Evolutionary conservation across 2,113 vertebrate genomes (phyloP).

Genomic region (Limnothrissa miodon): DNA sequence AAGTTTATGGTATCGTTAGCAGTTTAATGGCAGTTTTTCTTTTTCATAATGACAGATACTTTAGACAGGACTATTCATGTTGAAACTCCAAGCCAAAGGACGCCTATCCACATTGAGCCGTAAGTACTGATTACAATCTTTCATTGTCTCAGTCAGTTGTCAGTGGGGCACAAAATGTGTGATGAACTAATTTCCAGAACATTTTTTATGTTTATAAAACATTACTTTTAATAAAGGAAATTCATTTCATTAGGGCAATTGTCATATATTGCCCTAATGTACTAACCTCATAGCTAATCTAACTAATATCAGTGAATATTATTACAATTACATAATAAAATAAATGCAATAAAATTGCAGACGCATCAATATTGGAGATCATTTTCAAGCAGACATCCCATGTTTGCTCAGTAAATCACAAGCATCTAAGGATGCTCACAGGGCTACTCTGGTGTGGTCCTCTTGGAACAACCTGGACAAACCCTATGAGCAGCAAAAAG

Average conservation of each 20-base stretch:
- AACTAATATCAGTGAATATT: too few relatives aligned
- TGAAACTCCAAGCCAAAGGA: slow-evolving; percentile 74
- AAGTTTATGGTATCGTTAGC: background rate
- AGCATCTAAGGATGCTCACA: slow-evolving; percentile 71
- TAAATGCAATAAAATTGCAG: too few relatives aligned
- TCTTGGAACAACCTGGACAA: slow-evolving; percentile 78
- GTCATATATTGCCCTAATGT: too few relatives aligned
- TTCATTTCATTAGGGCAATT: too few relatives aligned
- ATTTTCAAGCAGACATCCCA: slow-evolving; percentile 85
- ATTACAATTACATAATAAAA: too few relatives aligned
- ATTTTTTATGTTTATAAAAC: too few relatives aligned
- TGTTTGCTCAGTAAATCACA: slow-evolving; percentile 68
- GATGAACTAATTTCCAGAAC: too few relatives aligned
- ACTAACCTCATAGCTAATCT: too few relatives aligned
- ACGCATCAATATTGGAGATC: slow-evolving; percentile 81
- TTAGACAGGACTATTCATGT: slow-evolving; percentile 63
- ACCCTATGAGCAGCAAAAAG: slow-evolving; percentile 76
- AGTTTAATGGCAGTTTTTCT: background rate
- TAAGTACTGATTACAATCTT: slow-evolving; percentile 63
- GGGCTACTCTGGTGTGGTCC: slow-evolving; percentile 82
- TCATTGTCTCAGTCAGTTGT: background rate
- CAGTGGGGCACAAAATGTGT: background rate
- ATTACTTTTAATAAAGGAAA: too few relatives aligned
- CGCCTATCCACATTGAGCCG: slow-evolving; percentile 78
- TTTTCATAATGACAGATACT: slow-evolving; percentile 67